Base-by-base conservation (phyloP, 2,888 invertebrate genomes). In the Neoitamus cyanurus region DNA sequence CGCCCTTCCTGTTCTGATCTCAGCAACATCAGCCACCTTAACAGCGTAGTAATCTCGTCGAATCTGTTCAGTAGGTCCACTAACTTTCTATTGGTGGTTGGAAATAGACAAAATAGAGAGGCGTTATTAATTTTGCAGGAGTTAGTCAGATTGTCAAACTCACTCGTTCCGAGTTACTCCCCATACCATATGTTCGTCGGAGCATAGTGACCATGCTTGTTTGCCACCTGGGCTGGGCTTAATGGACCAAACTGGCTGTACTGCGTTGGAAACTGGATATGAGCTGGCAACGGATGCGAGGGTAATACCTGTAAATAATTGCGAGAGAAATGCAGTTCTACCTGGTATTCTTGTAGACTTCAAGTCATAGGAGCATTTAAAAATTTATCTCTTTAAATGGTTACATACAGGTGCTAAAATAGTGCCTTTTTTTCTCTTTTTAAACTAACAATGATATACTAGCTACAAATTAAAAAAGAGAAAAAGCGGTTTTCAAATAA, bases 231-330 rank as follows among this genome's bases (percentile, higher is more conserved):
- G 42, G 91, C 91, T 85, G 92, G 92, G 89, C 92, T 91, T 58
- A 92, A 87, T 75, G 92, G 92, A 87, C 91, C 91, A 88, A 91
- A 91, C 88, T 92, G 92, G 88, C 91, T 93, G 88, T 94, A 94
- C 88, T 94, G 94, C 31, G 94, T 93, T 84, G 94, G 94, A 89
- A 95, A 95, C 90, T 95, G 96, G 91, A 96, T 94, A 90, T 97
- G 96, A 7, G 96, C 96, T 86, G 96, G 96, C 88, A 96, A 91
- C 72, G 96, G 96, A 91, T 96, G 96, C 78, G 94, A 93, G 86
- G 95, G 93, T 88, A 92, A 91, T 68, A 93, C 92, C 91, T 95
- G 85, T 31, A 85, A 68, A 68, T 37, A 28, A 48, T 20, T 78
- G 28, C 13, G 11, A 25, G 2, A 7, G 7, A 36, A 20, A 25